These are phyloP conservation scores for Arrhamphus sclerolepis DNA, from an alignment of 2,797 vertebrate genomes.

Conservation along the genomic window DNA sequence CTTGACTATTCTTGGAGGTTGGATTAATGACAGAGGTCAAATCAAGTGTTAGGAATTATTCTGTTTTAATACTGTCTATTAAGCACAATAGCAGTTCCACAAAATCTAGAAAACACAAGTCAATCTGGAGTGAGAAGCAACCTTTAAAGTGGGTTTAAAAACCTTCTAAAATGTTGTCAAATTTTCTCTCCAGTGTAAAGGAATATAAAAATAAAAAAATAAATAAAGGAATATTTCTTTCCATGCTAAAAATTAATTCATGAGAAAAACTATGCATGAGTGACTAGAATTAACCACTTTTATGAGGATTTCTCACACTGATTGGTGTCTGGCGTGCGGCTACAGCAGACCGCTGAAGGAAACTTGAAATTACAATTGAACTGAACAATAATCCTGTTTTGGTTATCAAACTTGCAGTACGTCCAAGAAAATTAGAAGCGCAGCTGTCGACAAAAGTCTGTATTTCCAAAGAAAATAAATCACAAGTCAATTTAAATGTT, in stretches of 20 bases:
- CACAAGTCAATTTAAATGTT: slow-evolving; percentile 75
- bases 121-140: background rate
- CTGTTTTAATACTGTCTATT: slow-evolving; percentile 4
- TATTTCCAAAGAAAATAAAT: slow-evolving; percentile 62
- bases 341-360: too few relatives aligned
- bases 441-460: slow-evolving; percentile 45
- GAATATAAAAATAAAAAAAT: too few relatives aligned
- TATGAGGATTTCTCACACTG: slow-evolving; percentile 34
- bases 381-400: slow-evolving; percentile 53
- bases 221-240: too few relatives aligned
- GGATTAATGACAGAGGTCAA: slow-evolving; percentile 53
- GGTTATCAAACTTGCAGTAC: slow-evolving; percentile 59
- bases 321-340: slow-evolving; percentile 21
- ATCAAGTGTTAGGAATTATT: slow-evolving; percentile 21
- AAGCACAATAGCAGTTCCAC: background rate
- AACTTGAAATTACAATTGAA: slow-evolving; percentile 30
- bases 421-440: slow-evolving; percentile 62
- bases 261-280: slow-evolving; percentile 54
- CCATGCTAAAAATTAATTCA: slow-evolving; percentile 51
- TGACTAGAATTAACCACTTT: slow-evolving; percentile 53
- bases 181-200: slow-evolving; percentile 18
- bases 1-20: slow-evolving; percentile 37
- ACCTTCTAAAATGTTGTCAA: slow-evolving; percentile 11
- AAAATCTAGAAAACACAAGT: background rate
- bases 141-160: background rate